Conservation (phyloP, 2,888 invertebrate species). For the Agrypnus murinus region DNA sequence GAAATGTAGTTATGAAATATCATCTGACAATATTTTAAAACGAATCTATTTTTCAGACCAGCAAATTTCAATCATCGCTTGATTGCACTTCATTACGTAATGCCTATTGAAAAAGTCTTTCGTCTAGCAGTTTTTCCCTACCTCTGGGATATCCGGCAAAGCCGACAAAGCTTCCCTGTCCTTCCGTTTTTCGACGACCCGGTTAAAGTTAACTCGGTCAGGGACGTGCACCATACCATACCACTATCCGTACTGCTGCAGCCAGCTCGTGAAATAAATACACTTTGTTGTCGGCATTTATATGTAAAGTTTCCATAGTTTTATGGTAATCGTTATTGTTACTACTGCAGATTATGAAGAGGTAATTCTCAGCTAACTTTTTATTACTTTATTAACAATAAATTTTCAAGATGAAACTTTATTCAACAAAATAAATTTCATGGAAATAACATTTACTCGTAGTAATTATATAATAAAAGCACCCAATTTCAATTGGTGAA, state of each 20-base stretch:
- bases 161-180: slow-evolving; percentile 35
- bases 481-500: too few relatives aligned
- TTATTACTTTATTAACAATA: slow-evolving; percentile 30
- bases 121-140: slow-evolving; percentile 37
- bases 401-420: background rate
- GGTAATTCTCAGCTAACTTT: slow-evolving; percentile 9
- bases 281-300: slow-evolving; percentile 20
- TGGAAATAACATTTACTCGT: too few relatives aligned
- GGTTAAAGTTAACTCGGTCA: slow-evolving; percentile 34
- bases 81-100: slow-evolving; percentile 42
- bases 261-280: slow-evolving; percentile 20
- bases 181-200: slow-evolving; percentile 33
- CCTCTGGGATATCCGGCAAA: slow-evolving; percentile 38
- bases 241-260: background rate
- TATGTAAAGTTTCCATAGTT: slow-evolving; percentile 27
- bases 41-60: slow-evolving; percentile 11
- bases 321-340: slow-evolving; percentile 21
- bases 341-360: slow-evolving; percentile 5
- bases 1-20: too few relatives aligned
- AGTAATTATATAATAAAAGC: too few relatives aligned
- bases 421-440: slow-evolving; percentile 6
- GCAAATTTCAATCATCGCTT: slow-evolving; percentile 29
- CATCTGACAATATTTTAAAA: slow-evolving; percentile 9
- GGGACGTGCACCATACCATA: slow-evolving; percentile 21
- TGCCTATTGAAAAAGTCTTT: slow-evolving; percentile 30